A percentile compares a stretch with the other conserved stretches of the same genome.
Evolutionary conservation across 2,888 invertebrate species (phyloP).

Genomic region (Pyrgus malvae): DNA sequence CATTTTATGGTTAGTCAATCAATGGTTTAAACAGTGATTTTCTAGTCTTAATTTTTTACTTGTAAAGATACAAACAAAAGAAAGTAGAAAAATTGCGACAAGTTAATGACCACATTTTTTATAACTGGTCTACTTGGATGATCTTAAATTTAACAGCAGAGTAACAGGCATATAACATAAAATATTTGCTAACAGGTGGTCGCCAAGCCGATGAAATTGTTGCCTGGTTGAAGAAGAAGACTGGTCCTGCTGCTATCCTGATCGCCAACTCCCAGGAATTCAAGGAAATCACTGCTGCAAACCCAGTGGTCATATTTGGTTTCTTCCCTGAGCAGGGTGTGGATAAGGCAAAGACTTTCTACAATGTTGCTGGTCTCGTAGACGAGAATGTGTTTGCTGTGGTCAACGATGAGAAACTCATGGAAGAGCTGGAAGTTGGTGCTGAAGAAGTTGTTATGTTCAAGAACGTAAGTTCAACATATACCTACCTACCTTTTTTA

Average conservation of each 20-base stretch:
- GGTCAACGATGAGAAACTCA: conserved; percentile 88
- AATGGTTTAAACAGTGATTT: neutral
- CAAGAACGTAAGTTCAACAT: conserved; percentile 88
- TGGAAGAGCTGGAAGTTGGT: conserved; percentile 89
- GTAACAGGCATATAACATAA: too few species aligned
- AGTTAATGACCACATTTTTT: too few species aligned
- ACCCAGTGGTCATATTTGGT: conserved; percentile 92
- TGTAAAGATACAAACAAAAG: too few species aligned
- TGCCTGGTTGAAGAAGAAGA: conserved; percentile 97
- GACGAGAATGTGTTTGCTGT: conserved; percentile 96
- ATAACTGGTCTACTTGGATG: too few species aligned
- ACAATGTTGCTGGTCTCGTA: conserved; percentile 88
- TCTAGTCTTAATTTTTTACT: too few species aligned
- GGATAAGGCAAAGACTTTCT: conserved; percentile 91
- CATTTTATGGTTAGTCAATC: conserved; percentile 9
- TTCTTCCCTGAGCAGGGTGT: conserved; percentile 93
- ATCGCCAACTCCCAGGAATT: conserved; percentile 90
- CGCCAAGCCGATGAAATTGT: conserved; percentile 96
- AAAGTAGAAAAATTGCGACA: too few species aligned
- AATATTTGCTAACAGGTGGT: conserved; percentile 87
- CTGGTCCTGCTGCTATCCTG: conserved; percentile 95
- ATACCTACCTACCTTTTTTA: too few species aligned
- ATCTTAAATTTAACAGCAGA: too few species aligned
- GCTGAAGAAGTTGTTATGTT: conserved; percentile 92
- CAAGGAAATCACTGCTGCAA: conserved; percentile 90